Percentiles rank a stretch among this genome's conserved stretches.
phyloP scores from a whole-genome alignment of 2,113 vertebrate species.

The Meriones unguiculatus region DNA sequence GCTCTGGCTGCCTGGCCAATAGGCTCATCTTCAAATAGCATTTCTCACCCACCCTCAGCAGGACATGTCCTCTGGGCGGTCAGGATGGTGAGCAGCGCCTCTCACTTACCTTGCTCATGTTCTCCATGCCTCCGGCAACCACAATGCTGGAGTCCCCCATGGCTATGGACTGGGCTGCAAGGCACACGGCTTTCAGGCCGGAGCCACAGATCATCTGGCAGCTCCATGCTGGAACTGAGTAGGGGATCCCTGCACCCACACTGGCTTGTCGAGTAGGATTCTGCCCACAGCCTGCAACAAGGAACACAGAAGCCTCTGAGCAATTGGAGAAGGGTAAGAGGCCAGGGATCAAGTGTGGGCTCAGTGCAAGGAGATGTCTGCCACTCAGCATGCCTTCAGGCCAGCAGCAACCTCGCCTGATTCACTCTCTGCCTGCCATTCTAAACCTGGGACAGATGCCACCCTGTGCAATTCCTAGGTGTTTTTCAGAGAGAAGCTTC shows the following conservation, averaged over 20 bases:
- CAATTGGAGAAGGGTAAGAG: not conserved
- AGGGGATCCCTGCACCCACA: conserved; percentile 93
- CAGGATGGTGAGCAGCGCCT: not conserved
- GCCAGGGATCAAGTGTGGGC: fast-evolving
- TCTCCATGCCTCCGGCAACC: conserved; percentile 98
- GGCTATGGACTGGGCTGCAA: conserved; percentile 94
- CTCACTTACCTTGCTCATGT: conserved; percentile 95
- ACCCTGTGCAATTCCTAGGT: not conserved
- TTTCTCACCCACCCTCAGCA: not conserved
- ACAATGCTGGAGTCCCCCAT: conserved; percentile 92
- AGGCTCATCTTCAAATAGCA: not conserved
- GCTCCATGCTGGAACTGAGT: conserved; percentile 94
- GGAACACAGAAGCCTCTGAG: not conserved
- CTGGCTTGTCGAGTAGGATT: conserved; percentile 95
- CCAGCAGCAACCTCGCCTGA: too few species aligned
- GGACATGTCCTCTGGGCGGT: fast-evolving
- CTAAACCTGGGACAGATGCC: not conserved
- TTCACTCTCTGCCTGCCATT: not conserved
- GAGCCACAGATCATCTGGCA: conserved; percentile 99
- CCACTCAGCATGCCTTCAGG: not conserved
- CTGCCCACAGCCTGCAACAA: conserved; percentile 93
- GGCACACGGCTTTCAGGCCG: conserved; percentile 95
- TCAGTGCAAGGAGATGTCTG: not conserved
- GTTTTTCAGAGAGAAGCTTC: not conserved
- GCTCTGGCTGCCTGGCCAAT: not conserved